Evolutionary conservation across 1,140 invertebrate genomes (phyloP), one percentile per base, ranked within the genome.

Genomic region (Danaus plexippus): DNA sequence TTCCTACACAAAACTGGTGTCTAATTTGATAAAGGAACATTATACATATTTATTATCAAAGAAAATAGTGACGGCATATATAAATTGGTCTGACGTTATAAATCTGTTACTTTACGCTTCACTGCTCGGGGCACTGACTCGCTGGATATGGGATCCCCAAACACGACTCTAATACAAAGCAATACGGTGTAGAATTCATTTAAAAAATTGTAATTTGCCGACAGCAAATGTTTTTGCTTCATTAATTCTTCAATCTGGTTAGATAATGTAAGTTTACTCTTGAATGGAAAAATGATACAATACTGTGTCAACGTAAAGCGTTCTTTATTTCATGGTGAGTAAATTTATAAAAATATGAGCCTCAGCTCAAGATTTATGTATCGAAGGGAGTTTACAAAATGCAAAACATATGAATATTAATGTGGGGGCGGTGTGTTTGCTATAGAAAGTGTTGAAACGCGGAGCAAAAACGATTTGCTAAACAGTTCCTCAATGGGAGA

Each of bases 181-280:
- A 32, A 32, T 32, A 32, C 1, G 22, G 22, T 32, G 5, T 32
- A 32, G 22, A 32, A 6, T 32, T 32, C 2, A 32, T 8, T 7
- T 32, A 32, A 32, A 32, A 32, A 32, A 42, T n/a, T 13, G 41
- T 54, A n/a, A 47, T 54, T 54, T 41, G 40, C 52, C 11, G 44
- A 54, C 32, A 42, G 45, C 46, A 54, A 47, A 47, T 12, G 13
- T 55, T 47, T 55, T 55, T 48, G 57, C 59, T 61, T 67, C 65
- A 67, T 67, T 67, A 67, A 67, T 67, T 67, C 63, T 67, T 67
- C 61, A 67, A 67, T 67, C 59, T 64, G 65, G 61, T 67, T 67
- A 64, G 61, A 60, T 64, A 67, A 67, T 57, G 61, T 66, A 59
- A 66, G 54, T 59, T 59, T 59, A 59, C 60, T 57, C 56, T 53